These are phyloP conservation scores for Gambusia yucatana DNA, from an alignment of 2,797 vertebrate species.

Conservation along the genomic window DNA sequence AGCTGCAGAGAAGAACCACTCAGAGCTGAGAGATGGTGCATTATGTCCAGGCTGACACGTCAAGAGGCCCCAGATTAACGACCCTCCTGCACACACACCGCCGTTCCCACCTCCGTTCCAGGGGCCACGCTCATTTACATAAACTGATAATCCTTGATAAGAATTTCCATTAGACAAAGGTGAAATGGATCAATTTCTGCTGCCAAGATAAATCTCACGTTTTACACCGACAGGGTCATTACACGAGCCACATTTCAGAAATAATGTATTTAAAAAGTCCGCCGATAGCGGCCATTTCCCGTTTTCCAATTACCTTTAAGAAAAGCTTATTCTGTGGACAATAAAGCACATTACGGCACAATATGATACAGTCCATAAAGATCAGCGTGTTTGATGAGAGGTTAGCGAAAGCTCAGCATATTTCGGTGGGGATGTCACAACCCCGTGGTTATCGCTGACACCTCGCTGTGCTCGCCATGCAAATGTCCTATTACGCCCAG, in stretches of 20 bases:
- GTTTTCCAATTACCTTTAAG: conserved; percentile 99
- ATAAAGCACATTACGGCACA: conserved; percentile 99
- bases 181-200: conserved; percentile 99
- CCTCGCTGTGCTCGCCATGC: conserved; percentile 74
- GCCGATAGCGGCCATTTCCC: conserved; percentile 96
- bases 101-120: conserved; percentile 81
- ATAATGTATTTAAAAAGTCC: conserved; percentile 97
- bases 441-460: conserved; percentile 90
- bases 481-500: conserved; percentile 80
- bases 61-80: conserved; percentile 92
- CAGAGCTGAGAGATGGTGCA: conserved; percentile 66
- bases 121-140: conserved; percentile 97
- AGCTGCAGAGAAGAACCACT: conserved; percentile 21
- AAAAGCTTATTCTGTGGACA: conserved; percentile 99
- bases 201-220: conserved; percentile 99
- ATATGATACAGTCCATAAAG: conserved; percentile 99
- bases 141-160: conserved; percentile 99
- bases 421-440: conserved; percentile 93
- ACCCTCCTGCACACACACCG: conserved; percentile 68
- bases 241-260: conserved; percentile 97
- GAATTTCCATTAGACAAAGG: conserved; percentile 99
- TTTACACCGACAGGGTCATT: conserved; percentile 99
- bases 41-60: conserved; percentile 83
- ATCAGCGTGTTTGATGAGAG: conserved; percentile 99
- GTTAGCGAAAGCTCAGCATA: conserved; percentile 99